Conservation (phyloP, 1,140 invertebrate genomes). For the Ceratosolen solmsi region DNA sequence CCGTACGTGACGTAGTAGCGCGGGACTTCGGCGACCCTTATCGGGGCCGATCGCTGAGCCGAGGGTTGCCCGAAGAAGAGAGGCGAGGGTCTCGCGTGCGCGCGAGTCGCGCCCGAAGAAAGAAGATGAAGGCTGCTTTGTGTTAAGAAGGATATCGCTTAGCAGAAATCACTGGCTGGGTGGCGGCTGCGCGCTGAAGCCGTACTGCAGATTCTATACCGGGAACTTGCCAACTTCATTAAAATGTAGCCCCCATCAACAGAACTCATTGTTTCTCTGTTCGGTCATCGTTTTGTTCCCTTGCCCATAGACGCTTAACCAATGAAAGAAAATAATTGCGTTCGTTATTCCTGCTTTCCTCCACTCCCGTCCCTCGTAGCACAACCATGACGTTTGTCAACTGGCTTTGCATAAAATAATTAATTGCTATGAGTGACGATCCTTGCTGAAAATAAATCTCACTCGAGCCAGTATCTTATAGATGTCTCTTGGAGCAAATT, state of each 20-base stretch:
- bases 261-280: conserved; percentile 52
- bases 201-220: conserved; percentile 54
- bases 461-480: too few species aligned
- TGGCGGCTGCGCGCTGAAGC: conserved; percentile 60
- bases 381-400: too few species aligned
- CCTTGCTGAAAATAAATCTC: too few species aligned
- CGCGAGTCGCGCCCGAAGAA: conserved; percentile 44
- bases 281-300: neutral
- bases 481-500: too few species aligned
- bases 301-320: neutral
- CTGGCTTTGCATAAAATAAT: too few species aligned
- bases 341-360: neutral
- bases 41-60: conserved; percentile 35
- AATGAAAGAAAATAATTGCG: conserved; percentile 13
- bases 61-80: neutral
- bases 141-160: conserved; percentile 67
- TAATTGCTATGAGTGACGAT: too few species aligned
- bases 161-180: conserved; percentile 71
- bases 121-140: conserved; percentile 71
- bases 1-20: too few species aligned
- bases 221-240: conserved; percentile 65
- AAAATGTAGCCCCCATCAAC: conserved; percentile 58
- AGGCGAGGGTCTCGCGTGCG: neutral
- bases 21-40: conserved; percentile 43
- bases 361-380: neutral